Percentiles rank a stretch among this genome's conserved stretches.
Evolutionary conservation across 1,140 invertebrate species (phyloP).

Genomic region (Leguminivora glycinivorella): DNA sequence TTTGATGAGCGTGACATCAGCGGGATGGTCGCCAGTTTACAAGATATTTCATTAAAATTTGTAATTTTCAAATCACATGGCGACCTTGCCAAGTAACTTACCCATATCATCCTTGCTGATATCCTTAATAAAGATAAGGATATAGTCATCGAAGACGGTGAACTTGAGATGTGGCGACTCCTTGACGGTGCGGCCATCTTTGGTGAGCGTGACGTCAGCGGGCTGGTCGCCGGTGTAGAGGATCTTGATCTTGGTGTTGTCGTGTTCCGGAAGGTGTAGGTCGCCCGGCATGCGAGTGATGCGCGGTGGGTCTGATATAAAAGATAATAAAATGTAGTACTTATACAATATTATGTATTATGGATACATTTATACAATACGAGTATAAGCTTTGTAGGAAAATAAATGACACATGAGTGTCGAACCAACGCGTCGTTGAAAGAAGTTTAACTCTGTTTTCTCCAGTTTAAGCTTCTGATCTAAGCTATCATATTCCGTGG

Average conservation of each 20-base stretch:
- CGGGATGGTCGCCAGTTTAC: constrained; percentile 94
- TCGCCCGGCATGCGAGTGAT: constrained; percentile 96
- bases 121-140: constrained; percentile 95
- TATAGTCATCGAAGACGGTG: constrained; percentile 97
- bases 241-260: constrained; percentile 97
- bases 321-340: not conserved
- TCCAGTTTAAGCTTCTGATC: too few species aligned
- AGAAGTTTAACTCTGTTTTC: too few species aligned
- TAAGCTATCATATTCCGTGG: too few species aligned
- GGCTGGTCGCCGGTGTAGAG: constrained; percentile 96
- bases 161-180: constrained; percentile 93
- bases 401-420: too few species aligned
- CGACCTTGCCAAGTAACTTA: constrained; percentile 47
- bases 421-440: too few species aligned
- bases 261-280: constrained; percentile 93
- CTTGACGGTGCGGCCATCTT: constrained; percentile 88
- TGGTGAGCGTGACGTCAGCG: constrained; percentile 90
- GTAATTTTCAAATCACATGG: not conserved
- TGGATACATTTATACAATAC: too few species aligned
- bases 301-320: constrained; percentile 88
- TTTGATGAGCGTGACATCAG: constrained; percentile 90
- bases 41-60: constrained; percentile 73
- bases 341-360: too few species aligned
- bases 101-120: constrained; percentile 92
- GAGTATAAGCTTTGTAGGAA: too few species aligned